Evolutionary conservation across 2,113 vertebrate genomes (phyloP).

Genomic region (Datnioides undecimradiatus): DNA sequence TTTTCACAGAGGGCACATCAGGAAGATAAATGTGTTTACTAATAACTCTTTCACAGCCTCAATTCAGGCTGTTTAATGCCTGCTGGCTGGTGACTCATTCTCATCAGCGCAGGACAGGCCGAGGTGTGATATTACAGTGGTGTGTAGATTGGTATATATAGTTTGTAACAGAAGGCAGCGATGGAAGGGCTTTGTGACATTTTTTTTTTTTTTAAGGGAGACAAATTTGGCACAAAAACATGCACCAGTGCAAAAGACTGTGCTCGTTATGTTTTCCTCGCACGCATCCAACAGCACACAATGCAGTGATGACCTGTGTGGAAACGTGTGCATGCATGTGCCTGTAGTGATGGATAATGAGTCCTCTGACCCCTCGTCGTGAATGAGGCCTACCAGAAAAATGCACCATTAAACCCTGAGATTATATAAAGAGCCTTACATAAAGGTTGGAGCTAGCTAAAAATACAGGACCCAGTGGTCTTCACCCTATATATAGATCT

Average conservation of each 20-base stretch:
- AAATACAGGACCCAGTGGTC: constrained; percentile 66
- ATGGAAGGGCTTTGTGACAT: constrained; percentile 18
- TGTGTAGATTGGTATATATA: constrained; percentile 49
- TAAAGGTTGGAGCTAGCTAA: constrained; percentile 74
- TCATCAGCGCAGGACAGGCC: constrained; percentile 51
- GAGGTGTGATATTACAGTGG: constrained; percentile 52
- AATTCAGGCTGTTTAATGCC: constrained; percentile 55
- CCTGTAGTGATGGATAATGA: constrained; percentile 30
- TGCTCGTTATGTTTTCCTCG: constrained; percentile 5
- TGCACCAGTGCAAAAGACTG: constrained; percentile 30
- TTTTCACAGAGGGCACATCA: constrained; percentile 75
- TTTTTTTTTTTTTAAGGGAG: constrained; percentile 36
- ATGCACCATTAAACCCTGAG: constrained; percentile 63
- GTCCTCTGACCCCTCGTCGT: constrained; percentile 21
- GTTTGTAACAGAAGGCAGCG: constrained; percentile 24
- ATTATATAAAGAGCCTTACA: constrained; percentile 80
- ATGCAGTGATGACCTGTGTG: background rate
- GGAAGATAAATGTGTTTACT: constrained; percentile 76
- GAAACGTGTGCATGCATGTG: background rate
- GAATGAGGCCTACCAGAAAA: constrained; percentile 47
- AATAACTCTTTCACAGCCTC: constrained; percentile 69
- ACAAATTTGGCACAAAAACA: constrained; percentile 20
- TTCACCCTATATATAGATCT: constrained; percentile 66
- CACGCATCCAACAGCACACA: constrained; percentile 6
- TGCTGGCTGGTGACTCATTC: constrained; percentile 69